Percentiles rank a stretch among this genome's conserved stretches.
These are phyloP conservation scores for Oasisia sp. DNA, from an alignment of 2,888 invertebrate genomes.

Conservation along the genomic window DNA sequence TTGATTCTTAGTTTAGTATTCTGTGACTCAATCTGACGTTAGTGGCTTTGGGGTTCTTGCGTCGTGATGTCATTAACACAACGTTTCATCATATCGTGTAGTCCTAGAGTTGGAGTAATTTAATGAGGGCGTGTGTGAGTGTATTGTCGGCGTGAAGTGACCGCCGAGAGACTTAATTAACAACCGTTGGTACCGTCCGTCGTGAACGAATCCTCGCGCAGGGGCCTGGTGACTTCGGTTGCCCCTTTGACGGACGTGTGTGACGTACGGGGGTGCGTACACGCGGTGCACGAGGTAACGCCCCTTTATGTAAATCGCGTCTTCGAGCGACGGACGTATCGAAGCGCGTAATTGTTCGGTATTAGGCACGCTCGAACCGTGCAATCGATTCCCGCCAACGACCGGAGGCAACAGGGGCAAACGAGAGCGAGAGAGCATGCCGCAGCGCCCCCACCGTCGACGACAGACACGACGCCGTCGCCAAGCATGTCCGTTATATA, in stretches of 20 bases:
- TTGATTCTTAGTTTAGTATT: not conserved
- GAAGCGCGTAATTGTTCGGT: not conserved
- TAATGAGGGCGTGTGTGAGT: not conserved
- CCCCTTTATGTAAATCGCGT: conserved; percentile 1
- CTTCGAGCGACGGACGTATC: not conserved
- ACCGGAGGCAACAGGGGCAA: not conserved
- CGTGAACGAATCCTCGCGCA: not conserved
- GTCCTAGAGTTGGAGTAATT: not conserved
- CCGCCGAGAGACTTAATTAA: not conserved
- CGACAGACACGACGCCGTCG: not conserved
- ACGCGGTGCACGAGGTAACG: not conserved
- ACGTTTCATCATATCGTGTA: not conserved
- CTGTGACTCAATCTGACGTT: not conserved
- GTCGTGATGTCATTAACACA: not conserved
- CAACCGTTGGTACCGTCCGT: not conserved
- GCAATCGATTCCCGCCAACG: not conserved
- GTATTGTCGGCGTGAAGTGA: not conserved
- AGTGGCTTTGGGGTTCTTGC: not conserved
- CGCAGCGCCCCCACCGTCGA: not conserved
- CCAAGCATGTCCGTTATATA: not conserved
- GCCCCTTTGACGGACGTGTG: not conserved
- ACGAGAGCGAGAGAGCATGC: not conserved
- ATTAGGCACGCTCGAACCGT: not conserved
- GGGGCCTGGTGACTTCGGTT: not conserved
- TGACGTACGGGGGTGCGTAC: not conserved